These are phyloP conservation scores for Halictus rubicundus DNA, from an alignment of 1,140 invertebrate genomes.

Conservation along the genomic window DNA sequence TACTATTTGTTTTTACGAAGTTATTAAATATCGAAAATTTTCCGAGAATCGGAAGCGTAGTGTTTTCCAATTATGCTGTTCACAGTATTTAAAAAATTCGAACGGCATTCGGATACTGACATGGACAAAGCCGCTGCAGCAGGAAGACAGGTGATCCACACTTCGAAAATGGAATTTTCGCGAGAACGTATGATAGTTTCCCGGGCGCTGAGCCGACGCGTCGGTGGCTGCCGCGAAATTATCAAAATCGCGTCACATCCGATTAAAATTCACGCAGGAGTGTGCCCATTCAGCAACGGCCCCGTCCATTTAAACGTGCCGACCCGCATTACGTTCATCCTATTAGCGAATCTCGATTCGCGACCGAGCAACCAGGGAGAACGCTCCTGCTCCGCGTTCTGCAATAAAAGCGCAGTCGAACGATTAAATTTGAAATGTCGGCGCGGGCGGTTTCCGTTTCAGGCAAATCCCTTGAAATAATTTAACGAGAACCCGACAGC, in stretches of 20 bases:
- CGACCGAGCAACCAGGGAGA: neutral
- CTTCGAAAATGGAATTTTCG: too few relatives aligned
- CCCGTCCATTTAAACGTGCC: neutral
- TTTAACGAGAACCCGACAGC: constrained; percentile 15
- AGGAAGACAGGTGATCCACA: too few relatives aligned
- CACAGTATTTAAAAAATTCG: too few relatives aligned
- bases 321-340: constrained; percentile 17
- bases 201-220: too few relatives aligned
- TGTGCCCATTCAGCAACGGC: neutral
- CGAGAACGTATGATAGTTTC: too few relatives aligned
- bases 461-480: constrained; percentile 15
- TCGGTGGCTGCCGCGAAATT: neutral
- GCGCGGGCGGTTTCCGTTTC: neutral
- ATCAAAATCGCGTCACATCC: neutral
- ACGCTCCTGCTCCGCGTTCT: too few relatives aligned
- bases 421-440: constrained; percentile 30
- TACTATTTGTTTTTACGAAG: too few relatives aligned
- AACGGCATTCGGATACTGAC: too few relatives aligned
- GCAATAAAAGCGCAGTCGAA: neutral
- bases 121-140: too few relatives aligned
- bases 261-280: constrained; percentile 5
- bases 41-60: too few relatives aligned
- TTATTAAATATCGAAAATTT: too few relatives aligned
- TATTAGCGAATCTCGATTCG: constrained; percentile 18
- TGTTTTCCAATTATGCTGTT: too few relatives aligned